Evolutionary conservation across 2,113 vertebrate genomes (phyloP).

Genomic region (Oncorhynchus tshawytscha): DNA sequence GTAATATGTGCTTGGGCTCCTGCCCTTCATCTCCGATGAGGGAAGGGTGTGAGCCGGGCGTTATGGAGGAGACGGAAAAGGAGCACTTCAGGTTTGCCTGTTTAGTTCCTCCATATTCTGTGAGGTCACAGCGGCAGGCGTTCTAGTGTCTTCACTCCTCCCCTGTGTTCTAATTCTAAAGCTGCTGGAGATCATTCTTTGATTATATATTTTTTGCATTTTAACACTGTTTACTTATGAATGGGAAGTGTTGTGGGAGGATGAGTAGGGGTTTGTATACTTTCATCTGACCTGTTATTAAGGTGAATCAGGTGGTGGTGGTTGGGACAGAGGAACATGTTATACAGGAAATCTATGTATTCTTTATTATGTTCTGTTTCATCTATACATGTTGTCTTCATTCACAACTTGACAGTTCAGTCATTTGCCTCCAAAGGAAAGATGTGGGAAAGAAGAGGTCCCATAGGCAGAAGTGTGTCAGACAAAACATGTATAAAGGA

Average conservation of each 20-base stretch:
- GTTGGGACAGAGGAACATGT: constrained; percentile 33
- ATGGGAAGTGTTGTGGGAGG: constrained; percentile 21
- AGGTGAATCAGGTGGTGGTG: neutral
- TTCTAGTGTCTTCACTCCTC: constrained; percentile 50
- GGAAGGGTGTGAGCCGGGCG: constrained; percentile 37
- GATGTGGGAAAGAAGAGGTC: neutral
- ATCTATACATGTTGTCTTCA: neutral
- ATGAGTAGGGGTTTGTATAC: constrained; percentile 38
- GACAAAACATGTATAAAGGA: neutral
- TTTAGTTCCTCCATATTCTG: constrained; percentile 3
- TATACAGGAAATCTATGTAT: constrained; percentile 28
- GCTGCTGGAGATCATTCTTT: constrained; percentile 61
- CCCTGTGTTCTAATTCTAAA: constrained; percentile 62
- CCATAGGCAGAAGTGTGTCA: neutral
- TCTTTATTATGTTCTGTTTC: neutral
- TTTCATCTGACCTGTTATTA: constrained; percentile 27
- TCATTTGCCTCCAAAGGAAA: neutral
- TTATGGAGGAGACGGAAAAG: constrained; percentile 32
- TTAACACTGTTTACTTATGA: constrained; percentile 39
- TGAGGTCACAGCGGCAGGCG: constrained; percentile 42
- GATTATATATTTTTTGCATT: constrained; percentile 41
- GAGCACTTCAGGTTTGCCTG: constrained; percentile 50
- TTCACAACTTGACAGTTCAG: neutral
- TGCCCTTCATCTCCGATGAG: constrained; percentile 44
- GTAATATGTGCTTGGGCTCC: constrained; percentile 46